Conservation (phyloP, 2,113 vertebrate genomes). For the Rafetus swinhoei region DNA sequence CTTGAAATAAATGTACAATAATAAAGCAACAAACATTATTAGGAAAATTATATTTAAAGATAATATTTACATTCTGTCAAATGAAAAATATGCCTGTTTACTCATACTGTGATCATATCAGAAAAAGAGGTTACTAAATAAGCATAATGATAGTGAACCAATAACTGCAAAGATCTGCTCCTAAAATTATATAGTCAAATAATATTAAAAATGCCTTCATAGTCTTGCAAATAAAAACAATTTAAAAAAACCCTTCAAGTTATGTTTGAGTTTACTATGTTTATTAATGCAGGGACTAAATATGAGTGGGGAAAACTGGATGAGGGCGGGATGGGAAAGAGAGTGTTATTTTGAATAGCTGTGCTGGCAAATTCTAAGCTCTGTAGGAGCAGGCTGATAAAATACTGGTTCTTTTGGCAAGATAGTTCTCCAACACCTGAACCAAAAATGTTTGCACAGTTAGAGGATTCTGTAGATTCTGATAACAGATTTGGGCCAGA, state of each 20-base stretch:
- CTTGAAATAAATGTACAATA: constrained; percentile 41
- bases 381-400: constrained; percentile 27
- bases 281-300: background rate
- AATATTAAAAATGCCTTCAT: background rate
- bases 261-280: background rate
- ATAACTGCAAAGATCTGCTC: background rate
- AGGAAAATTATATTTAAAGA: constrained; percentile 20
- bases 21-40: constrained; percentile 21
- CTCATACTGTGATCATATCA: background rate
- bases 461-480: background rate
- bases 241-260: background rate
- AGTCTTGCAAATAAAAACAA: background rate
- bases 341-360: background rate
- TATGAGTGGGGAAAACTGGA: background rate
- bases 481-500: fast-evolving
- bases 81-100: background rate
- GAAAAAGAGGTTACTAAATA: background rate
- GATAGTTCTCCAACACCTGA: background rate
- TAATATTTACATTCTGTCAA: constrained; percentile 10
- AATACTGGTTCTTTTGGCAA: background rate
- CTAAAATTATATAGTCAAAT: background rate
- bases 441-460: background rate
- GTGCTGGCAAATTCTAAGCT: background rate
- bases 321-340: too few relatives aligned
- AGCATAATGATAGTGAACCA: background rate